A percentile compares a stretch with the other conserved stretches of the same genome.
Conservation (phyloP, 2,797 vertebrate species). For the Cephalopachus bancanus region DNA sequence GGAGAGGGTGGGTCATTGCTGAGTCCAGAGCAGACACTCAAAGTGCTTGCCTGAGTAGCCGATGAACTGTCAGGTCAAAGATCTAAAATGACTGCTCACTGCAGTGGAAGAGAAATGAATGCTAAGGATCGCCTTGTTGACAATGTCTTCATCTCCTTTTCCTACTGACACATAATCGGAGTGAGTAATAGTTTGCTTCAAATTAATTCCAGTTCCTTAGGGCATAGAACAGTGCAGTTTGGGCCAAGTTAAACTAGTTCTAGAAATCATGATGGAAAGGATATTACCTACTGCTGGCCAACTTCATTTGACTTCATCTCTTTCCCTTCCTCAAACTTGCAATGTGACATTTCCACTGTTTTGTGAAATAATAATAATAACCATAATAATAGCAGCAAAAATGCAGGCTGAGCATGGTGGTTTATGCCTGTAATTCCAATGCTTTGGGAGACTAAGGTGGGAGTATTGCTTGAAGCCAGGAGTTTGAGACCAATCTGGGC, state of each 20-base stretch:
- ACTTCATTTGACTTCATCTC: neutral
- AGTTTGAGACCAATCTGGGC: too few relatives aligned
- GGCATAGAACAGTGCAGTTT: neutral
- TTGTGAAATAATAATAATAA: neutral
- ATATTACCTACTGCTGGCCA: neutral
- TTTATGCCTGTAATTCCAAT: too few relatives aligned
- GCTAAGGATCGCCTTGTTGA: neutral
- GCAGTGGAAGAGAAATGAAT: neutral
- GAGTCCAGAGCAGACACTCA: neutral
- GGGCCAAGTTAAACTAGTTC: conserved; percentile 61
- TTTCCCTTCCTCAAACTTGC: neutral
- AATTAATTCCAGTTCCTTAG: conserved; percentile 66
- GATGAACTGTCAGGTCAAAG: neutral
- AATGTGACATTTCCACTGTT: neutral
- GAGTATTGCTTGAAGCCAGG: too few relatives aligned
- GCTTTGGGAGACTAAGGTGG: too few relatives aligned
- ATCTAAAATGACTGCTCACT: neutral
- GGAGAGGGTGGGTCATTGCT: neutral
- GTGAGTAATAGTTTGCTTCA: conserved; percentile 66
- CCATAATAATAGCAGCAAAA: too few relatives aligned
- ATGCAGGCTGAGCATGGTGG: too few relatives aligned
- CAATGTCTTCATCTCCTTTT: neutral
- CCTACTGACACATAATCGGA: conserved; percentile 33
- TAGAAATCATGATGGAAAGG: neutral
- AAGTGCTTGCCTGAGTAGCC: neutral